A percentile compares a stretch with the other conserved stretches of the same genome.
These are phyloP conservation scores for Hippopotamyrus pictus DNA, from an alignment of 2,797 vertebrate species.

Conservation along the genomic window DNA sequence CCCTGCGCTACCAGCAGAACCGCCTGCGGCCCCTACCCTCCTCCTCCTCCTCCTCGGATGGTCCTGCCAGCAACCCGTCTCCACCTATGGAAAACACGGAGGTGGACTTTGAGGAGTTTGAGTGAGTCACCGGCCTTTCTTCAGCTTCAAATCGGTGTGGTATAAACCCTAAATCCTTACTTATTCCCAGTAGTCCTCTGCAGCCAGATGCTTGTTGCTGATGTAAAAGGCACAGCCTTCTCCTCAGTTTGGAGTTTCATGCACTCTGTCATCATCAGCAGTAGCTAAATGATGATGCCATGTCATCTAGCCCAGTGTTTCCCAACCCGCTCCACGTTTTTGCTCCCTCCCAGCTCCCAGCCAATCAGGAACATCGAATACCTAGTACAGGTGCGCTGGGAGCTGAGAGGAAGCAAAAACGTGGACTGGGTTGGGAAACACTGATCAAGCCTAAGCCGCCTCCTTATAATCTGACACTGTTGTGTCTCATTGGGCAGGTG, in stretches of 20 bases:
- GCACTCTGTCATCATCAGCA: neutral
- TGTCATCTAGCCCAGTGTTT: neutral
- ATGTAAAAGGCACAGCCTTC: neutral
- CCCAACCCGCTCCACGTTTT: neutral
- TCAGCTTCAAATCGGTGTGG: neutral
- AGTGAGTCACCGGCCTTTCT: slow-evolving; percentile 65
- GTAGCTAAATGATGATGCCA: neutral
- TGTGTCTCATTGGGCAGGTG: too few relatives aligned
- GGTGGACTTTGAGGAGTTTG: slow-evolving; percentile 94
- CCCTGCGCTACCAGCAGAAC: slow-evolving; percentile 91
- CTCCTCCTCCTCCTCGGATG: slow-evolving; percentile 75
- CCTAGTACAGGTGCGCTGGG: neutral
- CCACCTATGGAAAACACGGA: slow-evolving; percentile 82
- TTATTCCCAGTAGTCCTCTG: neutral
- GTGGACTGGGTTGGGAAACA: neutral
- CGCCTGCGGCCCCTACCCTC: slow-evolving; percentile 76
- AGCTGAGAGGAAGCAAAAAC: neutral
- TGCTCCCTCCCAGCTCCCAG: neutral
- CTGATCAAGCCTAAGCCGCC: neutral
- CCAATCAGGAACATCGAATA: neutral
- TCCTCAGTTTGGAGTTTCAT: neutral
- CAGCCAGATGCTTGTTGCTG: neutral
- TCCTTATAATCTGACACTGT: neutral
- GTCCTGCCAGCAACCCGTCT: slow-evolving; percentile 70
- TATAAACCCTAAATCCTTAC: neutral